These are phyloP conservation scores for Sinocyclocheilus anophthalmus DNA, from an alignment of 2,113 vertebrate species.

Conservation along the genomic window DNA sequence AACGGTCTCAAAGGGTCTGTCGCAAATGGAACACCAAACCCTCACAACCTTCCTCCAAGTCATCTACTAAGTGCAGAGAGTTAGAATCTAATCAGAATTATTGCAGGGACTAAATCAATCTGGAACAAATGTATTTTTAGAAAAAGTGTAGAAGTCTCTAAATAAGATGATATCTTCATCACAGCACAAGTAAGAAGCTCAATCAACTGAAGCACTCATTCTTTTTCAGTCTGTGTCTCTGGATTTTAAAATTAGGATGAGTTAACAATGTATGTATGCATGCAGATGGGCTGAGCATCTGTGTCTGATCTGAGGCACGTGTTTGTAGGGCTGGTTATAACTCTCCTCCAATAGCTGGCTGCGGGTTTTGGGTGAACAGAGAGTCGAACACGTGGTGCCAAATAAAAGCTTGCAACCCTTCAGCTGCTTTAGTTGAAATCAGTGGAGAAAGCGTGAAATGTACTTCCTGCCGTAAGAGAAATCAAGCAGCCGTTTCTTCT, in stretches of 20 bases:
- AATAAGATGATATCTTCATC: not conserved
- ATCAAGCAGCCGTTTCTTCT: conserved; percentile 14
- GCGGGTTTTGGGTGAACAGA: not conserved
- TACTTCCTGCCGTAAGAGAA: conserved; percentile 1
- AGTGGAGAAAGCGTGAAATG: not conserved
- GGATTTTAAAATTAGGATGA: not conserved
- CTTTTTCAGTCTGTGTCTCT: not conserved
- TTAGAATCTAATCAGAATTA: not conserved
- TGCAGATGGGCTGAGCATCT: not conserved
- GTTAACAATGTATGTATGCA: not conserved
- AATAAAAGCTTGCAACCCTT: conserved; percentile 8
- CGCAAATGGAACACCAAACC: too few species aligned
- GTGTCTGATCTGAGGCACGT: not conserved
- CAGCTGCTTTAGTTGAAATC: not conserved
- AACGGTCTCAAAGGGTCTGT: too few species aligned
- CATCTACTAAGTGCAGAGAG: too few species aligned
- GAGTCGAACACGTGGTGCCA: not conserved
- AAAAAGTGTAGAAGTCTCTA: not conserved
- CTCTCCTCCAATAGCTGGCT: not conserved
- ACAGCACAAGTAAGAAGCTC: not conserved
- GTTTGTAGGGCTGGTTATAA: not conserved
- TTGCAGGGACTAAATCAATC: not conserved
- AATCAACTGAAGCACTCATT: not conserved
- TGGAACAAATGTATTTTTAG: not conserved
- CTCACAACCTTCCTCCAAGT: too few species aligned